A percentile compares a stretch with the other conserved stretches of the same genome.
phyloP scores from a whole-genome alignment of 2,113 vertebrate genomes.

The Noctilio leporinus region DNA sequence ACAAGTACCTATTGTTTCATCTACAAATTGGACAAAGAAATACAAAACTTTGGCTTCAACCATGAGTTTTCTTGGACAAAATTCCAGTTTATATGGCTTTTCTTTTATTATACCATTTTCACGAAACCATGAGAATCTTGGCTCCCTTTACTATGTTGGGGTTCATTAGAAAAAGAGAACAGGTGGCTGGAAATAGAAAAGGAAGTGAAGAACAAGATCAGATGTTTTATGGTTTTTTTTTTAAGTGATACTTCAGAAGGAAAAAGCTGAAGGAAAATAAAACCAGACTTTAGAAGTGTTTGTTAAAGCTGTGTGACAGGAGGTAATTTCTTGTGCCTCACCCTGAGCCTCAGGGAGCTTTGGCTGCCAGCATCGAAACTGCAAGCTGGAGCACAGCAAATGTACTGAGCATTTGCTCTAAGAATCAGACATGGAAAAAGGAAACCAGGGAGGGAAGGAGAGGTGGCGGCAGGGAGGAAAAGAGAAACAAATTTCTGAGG shows the following conservation, averaged over 20 bases:
- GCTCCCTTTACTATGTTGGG: slow-evolving; percentile 25
- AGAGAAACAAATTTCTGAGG: neutral
- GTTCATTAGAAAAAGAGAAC: slow-evolving; percentile 52
- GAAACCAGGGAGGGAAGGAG: neutral
- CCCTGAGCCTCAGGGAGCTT: neutral
- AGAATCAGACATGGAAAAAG: neutral
- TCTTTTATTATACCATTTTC: neutral
- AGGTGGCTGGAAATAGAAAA: slow-evolving; percentile 56
- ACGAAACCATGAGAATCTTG: neutral
- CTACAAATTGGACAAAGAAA: neutral
- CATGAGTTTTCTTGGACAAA: neutral
- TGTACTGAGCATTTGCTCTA: neutral
- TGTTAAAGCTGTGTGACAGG: neutral
- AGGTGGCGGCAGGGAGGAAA: neutral
- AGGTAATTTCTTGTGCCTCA: neutral
- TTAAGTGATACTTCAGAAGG: slow-evolving; percentile 18
- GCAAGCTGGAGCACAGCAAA: neutral
- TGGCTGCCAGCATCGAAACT: neutral
- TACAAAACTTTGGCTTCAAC: neutral
- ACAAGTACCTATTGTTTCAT: neutral
- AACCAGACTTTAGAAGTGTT: neutral
- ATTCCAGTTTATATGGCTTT: neutral
- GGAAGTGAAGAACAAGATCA: slow-evolving; percentile 24
- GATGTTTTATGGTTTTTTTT: neutral
- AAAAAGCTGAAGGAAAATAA: slow-evolving; percentile 39